Conservation (phyloP, 2,888 invertebrate species). For the Eristalis intricaria region DNA sequence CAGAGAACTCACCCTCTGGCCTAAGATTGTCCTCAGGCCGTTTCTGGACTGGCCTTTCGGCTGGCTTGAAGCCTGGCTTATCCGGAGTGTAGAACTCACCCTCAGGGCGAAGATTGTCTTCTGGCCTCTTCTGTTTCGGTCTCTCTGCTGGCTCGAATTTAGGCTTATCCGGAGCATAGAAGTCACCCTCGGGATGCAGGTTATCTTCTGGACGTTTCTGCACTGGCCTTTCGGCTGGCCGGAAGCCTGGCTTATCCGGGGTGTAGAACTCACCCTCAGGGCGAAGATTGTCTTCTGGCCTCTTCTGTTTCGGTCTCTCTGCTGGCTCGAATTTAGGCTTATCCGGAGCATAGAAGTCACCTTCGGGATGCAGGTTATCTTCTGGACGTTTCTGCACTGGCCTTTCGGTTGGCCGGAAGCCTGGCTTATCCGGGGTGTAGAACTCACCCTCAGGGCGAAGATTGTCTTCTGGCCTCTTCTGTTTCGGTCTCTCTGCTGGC, state of each 20-base stretch:
- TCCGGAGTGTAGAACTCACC: slow-evolving; percentile 82
- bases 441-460: slow-evolving; percentile 84
- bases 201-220: slow-evolving; percentile 84
- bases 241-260: slow-evolving; percentile 77
- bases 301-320: slow-evolving; percentile 79
- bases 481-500: slow-evolving; percentile 81
- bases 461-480: slow-evolving; percentile 81
- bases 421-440: slow-evolving; percentile 75
- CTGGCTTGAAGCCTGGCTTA: slow-evolving; percentile 77
- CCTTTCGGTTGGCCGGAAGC: slow-evolving; percentile 79
- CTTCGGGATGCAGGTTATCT: slow-evolving; percentile 79
- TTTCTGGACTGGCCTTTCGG: slow-evolving; percentile 81
- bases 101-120: slow-evolving; percentile 83
- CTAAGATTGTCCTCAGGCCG: slow-evolving; percentile 82
- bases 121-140: slow-evolving; percentile 73
- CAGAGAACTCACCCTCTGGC: no score
- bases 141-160: slow-evolving; percentile 82
- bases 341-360: slow-evolving; percentile 59
- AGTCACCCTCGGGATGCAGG: slow-evolving; percentile 83
- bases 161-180: slow-evolving; percentile 80
- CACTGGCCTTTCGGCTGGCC: slow-evolving; percentile 80
- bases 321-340: slow-evolving; percentile 80
- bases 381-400: slow-evolving; percentile 82
- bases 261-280: slow-evolving; percentile 83
- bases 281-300: slow-evolving; percentile 82